Conservation (phyloP, 1,140 invertebrate species). For the Neodiprion lecontei region DNA sequence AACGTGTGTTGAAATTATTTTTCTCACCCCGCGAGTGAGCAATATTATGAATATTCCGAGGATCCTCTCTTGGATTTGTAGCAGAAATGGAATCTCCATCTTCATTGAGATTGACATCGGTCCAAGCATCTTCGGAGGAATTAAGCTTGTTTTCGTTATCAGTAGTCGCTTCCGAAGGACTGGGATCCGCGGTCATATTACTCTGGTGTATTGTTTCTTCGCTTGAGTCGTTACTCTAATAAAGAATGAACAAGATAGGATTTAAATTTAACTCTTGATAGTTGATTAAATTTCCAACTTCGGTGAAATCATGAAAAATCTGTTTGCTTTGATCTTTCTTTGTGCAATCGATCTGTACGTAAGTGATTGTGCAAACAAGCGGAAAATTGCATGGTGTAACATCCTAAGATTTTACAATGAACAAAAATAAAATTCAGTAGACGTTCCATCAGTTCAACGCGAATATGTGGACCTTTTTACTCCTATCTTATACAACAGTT, state of each 20-base stretch:
- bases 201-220: conserved; percentile 66
- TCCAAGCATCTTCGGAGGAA: conserved; percentile 83
- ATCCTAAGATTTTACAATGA: no score
- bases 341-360: no score
- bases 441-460: no score
- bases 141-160: conserved; percentile 69
- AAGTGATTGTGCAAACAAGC: no score
- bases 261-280: no score
- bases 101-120: conserved; percentile 89
- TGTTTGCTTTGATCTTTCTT: no score
- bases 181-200: conserved; percentile 53
- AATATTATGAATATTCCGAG: conserved; percentile 67
- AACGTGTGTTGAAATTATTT: neutral
- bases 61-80: conserved; percentile 68
- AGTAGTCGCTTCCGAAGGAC: conserved; percentile 56
- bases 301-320: no score
- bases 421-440: no score
- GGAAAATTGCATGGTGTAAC: no score
- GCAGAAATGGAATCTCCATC: conserved; percentile 69
- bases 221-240: conserved; percentile 80
- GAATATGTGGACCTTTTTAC: no score
- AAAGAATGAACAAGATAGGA: conserved; percentile 19
- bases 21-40: conserved; percentile 59
- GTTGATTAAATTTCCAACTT: no score
- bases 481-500: no score